Evolutionary conservation across 2,888 invertebrate genomes (phyloP).

Genomic region (Mythimna lalbum): DNA sequence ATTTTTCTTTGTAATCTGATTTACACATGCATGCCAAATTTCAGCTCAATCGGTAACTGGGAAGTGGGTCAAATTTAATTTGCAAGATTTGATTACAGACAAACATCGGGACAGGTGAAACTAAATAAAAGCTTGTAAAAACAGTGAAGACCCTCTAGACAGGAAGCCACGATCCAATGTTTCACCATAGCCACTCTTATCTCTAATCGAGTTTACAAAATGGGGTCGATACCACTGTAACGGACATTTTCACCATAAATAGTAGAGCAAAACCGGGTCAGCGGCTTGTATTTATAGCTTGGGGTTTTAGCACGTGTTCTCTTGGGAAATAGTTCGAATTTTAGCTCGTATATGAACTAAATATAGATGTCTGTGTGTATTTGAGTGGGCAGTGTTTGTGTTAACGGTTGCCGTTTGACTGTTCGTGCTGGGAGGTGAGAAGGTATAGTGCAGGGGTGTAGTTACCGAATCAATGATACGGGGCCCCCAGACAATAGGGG

Average conservation of each 20-base stretch:
- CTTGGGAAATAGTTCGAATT: conserved; percentile 45
- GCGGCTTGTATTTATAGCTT: conserved; percentile 50
- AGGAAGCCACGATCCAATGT: background rate
- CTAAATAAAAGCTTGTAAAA: too few species aligned
- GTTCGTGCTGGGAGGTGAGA: background rate
- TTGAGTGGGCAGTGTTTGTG: conserved; percentile 32
- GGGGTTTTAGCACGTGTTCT: conserved; percentile 37
- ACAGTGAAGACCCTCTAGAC: background rate
- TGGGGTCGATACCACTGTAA: conserved; percentile 35
- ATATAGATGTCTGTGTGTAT: conserved; percentile 41
- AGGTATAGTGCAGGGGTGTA: background rate
- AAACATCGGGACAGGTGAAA: too few species aligned
- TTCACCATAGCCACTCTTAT: conserved; percentile 6
- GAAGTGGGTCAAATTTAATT: too few species aligned
- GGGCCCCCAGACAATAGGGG: too few species aligned
- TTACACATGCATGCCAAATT: too few species aligned
- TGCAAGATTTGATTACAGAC: too few species aligned
- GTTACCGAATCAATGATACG: too few species aligned
- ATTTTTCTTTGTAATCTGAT: too few species aligned
- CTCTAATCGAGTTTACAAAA: conserved; percentile 22
- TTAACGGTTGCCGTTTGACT: conserved; percentile 10
- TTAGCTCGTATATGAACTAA: conserved; percentile 45
- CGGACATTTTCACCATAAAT: conserved; percentile 61
- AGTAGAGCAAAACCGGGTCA: conserved; percentile 51
- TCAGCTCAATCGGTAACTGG: too few species aligned